Base-by-base conservation (phyloP, 2,888 invertebrate genomes). In the Drosophila greeni region DNA sequence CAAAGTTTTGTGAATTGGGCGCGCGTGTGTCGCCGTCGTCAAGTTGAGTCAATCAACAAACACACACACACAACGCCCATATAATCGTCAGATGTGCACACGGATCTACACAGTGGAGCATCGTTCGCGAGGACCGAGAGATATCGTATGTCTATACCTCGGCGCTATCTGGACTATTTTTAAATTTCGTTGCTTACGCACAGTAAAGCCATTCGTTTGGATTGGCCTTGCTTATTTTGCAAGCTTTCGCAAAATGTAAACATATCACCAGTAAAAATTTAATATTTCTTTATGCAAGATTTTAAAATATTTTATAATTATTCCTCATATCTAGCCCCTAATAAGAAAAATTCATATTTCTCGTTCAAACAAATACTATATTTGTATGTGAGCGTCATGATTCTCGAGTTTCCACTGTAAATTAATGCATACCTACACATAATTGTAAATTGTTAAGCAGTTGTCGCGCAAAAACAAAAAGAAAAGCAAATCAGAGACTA, bases 1-100 rank as follows among this genome's bases (percentile, higher is more conserved):
- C 60, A 64, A 66, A 70, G 61, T 70, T 70, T 49, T 52, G 51
- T 59, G 59, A 67, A 52, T 67, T 58, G 59, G 65, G 67, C 49
- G 66, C 67, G 66, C 59, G 57, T 51, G 66, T 66, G 66, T 66
- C 52, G 56, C 43, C 57, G 57, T 66, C 66, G 66, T 59, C 56
- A 60, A 75, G 61, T 70, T 77, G 67, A 75, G 49, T 71, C 66
- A 72, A 74, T 73, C 71, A 56, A 55, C 47, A 70, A 61, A 67
- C 31, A 61, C 61, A 61, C 31, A 61, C 61, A 61, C 20, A 42
- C 26, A 23, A 29, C 61, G 23, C 37, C 48, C 48, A 48, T 34
- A 40, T 34, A 61, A 20, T 59, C 58, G 37, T 47, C 61, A 29
- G 39, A 61, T 59, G 48, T 60, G 20, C 47, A 59, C 33, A 60